Conservation (phyloP, 2,113 vertebrate genomes). For the Mustelus asterias region DNA sequence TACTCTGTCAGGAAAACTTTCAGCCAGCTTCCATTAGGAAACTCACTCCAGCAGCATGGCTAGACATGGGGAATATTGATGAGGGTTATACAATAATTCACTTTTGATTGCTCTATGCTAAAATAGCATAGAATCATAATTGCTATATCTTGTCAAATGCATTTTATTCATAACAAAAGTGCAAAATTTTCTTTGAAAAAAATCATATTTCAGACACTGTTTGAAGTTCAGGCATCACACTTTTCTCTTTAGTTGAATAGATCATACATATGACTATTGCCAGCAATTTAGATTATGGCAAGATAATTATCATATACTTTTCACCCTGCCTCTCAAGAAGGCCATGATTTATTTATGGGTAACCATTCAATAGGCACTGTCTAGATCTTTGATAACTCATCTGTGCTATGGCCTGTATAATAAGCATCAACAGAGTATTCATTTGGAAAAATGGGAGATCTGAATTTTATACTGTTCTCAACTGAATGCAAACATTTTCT, state of each 20-base stretch:
- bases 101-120: background rate
- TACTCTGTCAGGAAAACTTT: background rate
- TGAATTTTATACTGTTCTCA: background rate
- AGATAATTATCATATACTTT: background rate
- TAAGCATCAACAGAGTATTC: background rate
- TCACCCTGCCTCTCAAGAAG: no score
- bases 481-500: background rate
- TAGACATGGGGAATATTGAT: background rate
- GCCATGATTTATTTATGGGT: background rate
- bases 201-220: background rate
- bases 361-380: background rate
- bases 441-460: background rate
- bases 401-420: background rate
- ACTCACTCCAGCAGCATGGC: background rate
- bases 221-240: background rate
- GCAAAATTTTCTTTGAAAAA: background rate
- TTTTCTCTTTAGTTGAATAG: background rate
- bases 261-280: background rate
- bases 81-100: background rate
- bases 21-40: background rate
- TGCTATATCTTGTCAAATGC: background rate
- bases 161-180: background rate
- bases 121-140: background rate
- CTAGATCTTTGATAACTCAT: background rate
- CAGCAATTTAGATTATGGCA: background rate